Conservation (phyloP, 2,888 invertebrate species). For the Lutraria lutraria region DNA sequence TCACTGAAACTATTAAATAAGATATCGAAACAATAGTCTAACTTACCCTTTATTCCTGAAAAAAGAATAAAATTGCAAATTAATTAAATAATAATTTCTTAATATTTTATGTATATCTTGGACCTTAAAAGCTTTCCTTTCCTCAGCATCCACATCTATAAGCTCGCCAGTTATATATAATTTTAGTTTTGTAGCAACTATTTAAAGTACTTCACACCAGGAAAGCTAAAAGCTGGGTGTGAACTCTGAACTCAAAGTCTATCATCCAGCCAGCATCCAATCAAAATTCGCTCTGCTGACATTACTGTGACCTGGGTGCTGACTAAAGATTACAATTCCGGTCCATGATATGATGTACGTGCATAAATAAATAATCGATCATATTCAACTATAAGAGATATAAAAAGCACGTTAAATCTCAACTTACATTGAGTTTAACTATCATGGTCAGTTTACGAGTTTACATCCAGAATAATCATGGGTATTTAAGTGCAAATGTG, state of each 20-base stretch:
- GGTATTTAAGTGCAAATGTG: no score
- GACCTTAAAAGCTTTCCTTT: neutral
- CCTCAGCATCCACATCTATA: neutral
- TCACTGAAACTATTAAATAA: no score
- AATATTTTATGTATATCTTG: neutral
- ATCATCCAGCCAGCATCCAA: neutral
- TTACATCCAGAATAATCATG: no score
- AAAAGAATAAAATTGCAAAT: neutral
- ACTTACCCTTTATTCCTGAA: constrained; percentile 24
- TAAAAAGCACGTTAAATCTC: no score
- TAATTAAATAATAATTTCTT: neutral
- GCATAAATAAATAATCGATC: no score
- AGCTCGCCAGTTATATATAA: neutral
- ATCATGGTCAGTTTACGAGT: no score
- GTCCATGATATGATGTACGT: no score
- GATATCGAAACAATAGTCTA: neutral
- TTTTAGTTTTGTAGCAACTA: no score
- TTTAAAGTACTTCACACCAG: neutral
- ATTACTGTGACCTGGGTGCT: no score
- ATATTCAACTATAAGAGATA: no score
- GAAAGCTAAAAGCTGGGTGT: neutral
- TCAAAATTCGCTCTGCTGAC: neutral
- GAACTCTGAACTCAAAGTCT: neutral
- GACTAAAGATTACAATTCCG: no score
- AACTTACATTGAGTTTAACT: no score